A percentile compares a stretch with the other conserved stretches of the same genome.
These are phyloP conservation scores for Axinella damicornis DNA, from an alignment of 37 sponge, comb jelly and placozoan genomes.

Conservation along the genomic window DNA sequence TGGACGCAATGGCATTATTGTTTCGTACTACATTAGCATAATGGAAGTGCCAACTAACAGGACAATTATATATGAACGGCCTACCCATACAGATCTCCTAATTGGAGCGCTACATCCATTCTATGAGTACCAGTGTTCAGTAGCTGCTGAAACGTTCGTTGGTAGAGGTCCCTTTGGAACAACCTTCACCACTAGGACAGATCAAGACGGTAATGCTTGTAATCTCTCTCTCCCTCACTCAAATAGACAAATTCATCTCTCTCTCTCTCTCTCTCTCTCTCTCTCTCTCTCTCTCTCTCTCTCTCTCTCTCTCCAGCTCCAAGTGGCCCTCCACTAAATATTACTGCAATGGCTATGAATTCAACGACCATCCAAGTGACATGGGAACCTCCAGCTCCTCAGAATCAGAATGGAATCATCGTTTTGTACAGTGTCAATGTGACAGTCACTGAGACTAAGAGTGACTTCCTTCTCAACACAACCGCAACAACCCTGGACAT, in stretches of 20 bases:
- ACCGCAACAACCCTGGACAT: not conserved
- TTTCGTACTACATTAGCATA: slow-evolving; percentile 6
- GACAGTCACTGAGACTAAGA: not conserved
- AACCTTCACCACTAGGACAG: not conserved
- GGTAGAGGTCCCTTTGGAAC: slow-evolving; percentile 47
- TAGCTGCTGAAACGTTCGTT: slow-evolving; percentile 51
- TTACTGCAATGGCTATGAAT: not conserved
- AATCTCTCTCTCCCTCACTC: too few relatives aligned
- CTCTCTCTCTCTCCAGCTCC: slow-evolving; percentile 10
- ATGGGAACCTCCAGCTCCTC: slow-evolving; percentile 17
- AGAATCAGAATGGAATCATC: slow-evolving; percentile 20
- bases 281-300: too few relatives aligned
- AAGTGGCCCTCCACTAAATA: slow-evolving; percentile 1
- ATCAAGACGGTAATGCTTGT: slow-evolving; percentile 24
- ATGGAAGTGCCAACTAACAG: not conserved
- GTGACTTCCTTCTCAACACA: not conserved
- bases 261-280: too few relatives aligned
- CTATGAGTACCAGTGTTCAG: slow-evolving; percentile 32
- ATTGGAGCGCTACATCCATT: slow-evolving; percentile 39
- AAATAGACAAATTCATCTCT: too few relatives aligned
- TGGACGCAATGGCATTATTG: slow-evolving; percentile 47
- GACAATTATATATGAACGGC: not conserved
- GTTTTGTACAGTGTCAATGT: not conserved
- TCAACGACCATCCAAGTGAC: slow-evolving; percentile 17
- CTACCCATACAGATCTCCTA: not conserved